Percentiles rank a stretch among this genome's conserved stretches.
Evolutionary conservation across 2,797 vertebrate genomes (phyloP).

Genomic region (Podarcis lilfordi): DNA sequence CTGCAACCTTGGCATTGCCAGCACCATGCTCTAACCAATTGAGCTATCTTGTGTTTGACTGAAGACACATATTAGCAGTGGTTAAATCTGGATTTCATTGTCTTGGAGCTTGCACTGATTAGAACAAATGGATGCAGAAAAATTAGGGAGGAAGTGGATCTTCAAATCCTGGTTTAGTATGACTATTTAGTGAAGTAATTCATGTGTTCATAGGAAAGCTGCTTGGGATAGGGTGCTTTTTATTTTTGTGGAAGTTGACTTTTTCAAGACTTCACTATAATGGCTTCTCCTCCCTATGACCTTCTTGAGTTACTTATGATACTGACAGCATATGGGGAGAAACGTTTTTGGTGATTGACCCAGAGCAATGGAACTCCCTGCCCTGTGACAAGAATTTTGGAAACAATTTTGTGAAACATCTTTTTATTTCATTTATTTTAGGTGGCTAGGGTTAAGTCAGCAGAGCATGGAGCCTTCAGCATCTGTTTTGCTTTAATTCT

Average conservation of each 20-base stretch:
- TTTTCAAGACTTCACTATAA: neutral
- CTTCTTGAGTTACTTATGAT: constrained; percentile 9
- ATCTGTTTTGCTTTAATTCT: constrained; percentile 48
- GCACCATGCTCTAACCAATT: too few relatives aligned
- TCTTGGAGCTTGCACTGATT: neutral
- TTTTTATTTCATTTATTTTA: constrained; percentile 44
- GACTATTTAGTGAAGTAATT: neutral
- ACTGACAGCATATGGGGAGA: neutral
- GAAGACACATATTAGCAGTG: too few relatives aligned
- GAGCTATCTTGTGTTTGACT: too few relatives aligned
- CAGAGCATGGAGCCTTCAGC: constrained; percentile 6
- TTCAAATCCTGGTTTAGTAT: neutral
- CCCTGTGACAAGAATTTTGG: neutral
- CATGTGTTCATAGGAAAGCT: neutral
- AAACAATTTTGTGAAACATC: constrained; percentile 24
- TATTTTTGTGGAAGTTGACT: neutral
- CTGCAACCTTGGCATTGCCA: too few relatives aligned
- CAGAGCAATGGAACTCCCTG: neutral
- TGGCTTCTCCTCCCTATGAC: neutral
- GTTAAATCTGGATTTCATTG: neutral
- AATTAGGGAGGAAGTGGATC: neutral
- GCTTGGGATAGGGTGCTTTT: neutral
- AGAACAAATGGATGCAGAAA: neutral
- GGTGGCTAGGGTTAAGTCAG: constrained; percentile 26
- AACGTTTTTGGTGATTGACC: neutral